phyloP scores from a whole-genome alignment of 2,888 invertebrate species.

The Argyresthia albistria region DNA sequence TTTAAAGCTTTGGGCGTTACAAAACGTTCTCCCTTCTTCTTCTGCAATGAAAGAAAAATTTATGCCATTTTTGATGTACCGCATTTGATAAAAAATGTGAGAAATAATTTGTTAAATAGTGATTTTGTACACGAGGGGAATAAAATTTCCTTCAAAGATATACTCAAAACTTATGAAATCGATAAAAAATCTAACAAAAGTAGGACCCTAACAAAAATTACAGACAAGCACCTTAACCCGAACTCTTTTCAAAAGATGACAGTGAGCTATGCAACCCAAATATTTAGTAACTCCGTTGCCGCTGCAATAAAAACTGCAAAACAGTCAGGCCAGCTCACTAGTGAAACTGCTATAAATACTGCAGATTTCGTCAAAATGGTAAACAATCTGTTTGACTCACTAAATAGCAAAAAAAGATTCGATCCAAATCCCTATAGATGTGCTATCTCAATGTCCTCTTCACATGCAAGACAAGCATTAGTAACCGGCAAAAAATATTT shows the following conservation, averaged over 20 bases:
- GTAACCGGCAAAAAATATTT: too few species aligned
- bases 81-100: too few species aligned
- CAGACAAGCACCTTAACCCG: background rate
- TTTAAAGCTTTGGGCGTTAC: too few species aligned
- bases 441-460: too few species aligned
- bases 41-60: too few species aligned
- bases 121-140: too few species aligned
- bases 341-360: background rate
- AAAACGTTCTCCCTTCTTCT: too few species aligned
- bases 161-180: background rate
- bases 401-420: background rate
- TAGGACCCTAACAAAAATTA: background rate
- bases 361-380: background rate
- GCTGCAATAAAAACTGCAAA: background rate
- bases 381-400: background rate
- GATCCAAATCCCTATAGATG: too few species aligned
- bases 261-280: background rate
- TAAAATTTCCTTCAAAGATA: too few species aligned
- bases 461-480: too few species aligned
- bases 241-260: background rate
- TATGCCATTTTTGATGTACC: too few species aligned
- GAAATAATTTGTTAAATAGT: too few species aligned
- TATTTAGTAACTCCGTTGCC: background rate
- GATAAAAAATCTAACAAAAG: background rate
- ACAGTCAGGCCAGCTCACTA: background rate